phyloP scores from a whole-genome alignment of 2,113 vertebrate genomes.

The Myiopsitta monachus region DNA sequence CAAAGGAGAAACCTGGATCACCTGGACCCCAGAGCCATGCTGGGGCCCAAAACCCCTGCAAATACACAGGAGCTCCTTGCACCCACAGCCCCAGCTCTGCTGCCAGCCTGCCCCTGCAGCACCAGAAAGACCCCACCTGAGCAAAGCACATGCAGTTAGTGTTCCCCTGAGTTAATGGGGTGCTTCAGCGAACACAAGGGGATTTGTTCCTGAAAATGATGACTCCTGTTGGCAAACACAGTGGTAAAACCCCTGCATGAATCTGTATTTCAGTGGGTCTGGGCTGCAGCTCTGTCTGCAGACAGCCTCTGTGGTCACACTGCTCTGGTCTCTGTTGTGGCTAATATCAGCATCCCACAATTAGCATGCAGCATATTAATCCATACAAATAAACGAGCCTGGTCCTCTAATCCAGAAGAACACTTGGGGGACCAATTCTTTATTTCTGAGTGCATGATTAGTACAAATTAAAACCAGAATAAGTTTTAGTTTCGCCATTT shows the following conservation, averaged over 20 bases:
- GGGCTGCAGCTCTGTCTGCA: neutral
- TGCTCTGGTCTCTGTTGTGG: neutral
- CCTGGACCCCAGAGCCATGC: neutral
- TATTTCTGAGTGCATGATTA: conserved; percentile 53
- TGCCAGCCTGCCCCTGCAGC: neutral
- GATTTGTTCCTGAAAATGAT: neutral
- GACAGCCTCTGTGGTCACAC: neutral
- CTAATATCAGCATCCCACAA: neutral
- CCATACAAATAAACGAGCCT: neutral
- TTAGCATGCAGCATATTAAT: conserved; percentile 37
- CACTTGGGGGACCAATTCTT: conserved; percentile 59
- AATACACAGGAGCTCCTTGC: neutral
- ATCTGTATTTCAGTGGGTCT: neutral
- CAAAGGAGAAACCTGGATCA: neutral
- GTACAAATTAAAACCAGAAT: conserved; percentile 61
- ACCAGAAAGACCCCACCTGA: neutral
- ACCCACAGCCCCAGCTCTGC: neutral
- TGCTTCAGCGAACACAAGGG: neutral
- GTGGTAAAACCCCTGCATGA: neutral
- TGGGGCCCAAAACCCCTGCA: neutral
- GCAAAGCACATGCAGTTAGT: neutral
- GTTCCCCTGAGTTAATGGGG: neutral
- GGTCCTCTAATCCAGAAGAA: conserved; percentile 44
- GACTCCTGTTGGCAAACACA: neutral
- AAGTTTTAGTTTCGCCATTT: conserved; percentile 45